Evolutionary conservation across 2,113 vertebrate genomes (phyloP).

Genomic region (Pipa parva): DNA sequence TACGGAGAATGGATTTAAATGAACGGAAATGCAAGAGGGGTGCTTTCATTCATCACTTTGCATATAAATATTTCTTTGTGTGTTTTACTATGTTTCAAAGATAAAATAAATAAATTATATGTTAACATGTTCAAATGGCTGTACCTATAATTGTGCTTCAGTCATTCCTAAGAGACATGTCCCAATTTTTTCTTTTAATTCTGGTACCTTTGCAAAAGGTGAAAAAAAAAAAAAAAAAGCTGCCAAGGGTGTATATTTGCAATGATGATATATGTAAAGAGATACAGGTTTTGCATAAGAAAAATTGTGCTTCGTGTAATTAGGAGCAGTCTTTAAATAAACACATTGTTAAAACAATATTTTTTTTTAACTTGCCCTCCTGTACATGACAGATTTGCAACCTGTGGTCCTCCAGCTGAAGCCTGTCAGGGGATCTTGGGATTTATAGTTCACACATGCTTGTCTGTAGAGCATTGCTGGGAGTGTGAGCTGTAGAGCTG

Average conservation of each 20-base stretch:
- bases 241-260: constrained; percentile 58
- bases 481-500: too few species aligned
- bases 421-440: neutral
- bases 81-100: constrained; percentile 57
- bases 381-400: neutral
- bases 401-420: neutral
- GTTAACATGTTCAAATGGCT: constrained; percentile 64
- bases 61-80: constrained; percentile 51
- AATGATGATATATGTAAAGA: constrained; percentile 55
- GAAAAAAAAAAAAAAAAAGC: constrained; percentile 62
- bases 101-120: constrained; percentile 61
- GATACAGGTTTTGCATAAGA: constrained; percentile 38
- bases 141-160: constrained; percentile 53
- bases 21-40: constrained; percentile 45
- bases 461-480: too few species aligned
- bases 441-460: neutral
- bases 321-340: constrained; percentile 40
- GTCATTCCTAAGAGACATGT: constrained; percentile 58
- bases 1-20: constrained; percentile 34
- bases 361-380: constrained; percentile 27
- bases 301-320: constrained; percentile 55
- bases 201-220: constrained; percentile 64
- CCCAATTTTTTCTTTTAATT: constrained; percentile 53
- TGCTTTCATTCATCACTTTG: constrained; percentile 53
- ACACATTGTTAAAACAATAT: constrained; percentile 43